Percentiles rank a stretch among this genome's conserved stretches.
phyloP scores from a whole-genome alignment of 2,113 vertebrate genomes.

The Sphyrna mokarran region DNA sequence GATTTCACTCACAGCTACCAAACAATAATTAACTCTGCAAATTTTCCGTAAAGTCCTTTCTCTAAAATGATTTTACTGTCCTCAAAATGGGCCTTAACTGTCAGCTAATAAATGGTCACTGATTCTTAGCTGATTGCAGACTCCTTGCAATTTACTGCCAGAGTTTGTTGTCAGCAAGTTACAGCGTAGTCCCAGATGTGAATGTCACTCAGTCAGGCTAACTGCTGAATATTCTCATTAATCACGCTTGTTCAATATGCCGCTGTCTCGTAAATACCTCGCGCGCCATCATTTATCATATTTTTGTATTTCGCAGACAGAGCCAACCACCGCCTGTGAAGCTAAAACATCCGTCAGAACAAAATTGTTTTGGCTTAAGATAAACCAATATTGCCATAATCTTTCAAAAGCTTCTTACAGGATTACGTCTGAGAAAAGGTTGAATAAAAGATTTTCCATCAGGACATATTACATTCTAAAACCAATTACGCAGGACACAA shows the following conservation, averaged over 20 bases:
- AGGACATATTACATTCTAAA: neutral
- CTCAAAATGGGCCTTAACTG: too few species aligned
- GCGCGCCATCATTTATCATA: neutral
- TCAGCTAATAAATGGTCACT: neutral
- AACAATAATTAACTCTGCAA: too few species aligned
- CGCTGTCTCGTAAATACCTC: neutral
- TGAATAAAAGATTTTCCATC: neutral
- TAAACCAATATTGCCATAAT: neutral
- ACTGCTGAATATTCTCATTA: neutral
- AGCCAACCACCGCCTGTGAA: neutral
- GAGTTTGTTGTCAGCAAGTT: neutral
- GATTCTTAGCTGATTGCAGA: neutral
- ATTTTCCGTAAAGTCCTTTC: too few species aligned
- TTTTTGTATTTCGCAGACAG: neutral
- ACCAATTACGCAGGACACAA: neutral
- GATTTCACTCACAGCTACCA: too few species aligned
- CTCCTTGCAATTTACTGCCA: neutral
- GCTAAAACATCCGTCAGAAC: neutral
- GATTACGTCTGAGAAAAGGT: neutral
- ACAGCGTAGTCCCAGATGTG: neutral
- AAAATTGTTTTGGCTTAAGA: neutral
- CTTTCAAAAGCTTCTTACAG: neutral
- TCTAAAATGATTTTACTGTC: too few species aligned
- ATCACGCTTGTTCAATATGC: neutral
- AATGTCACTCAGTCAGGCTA: neutral